Base-by-base conservation (phyloP, 23 tunicate species). In the Ascidia mentula region DNA sequence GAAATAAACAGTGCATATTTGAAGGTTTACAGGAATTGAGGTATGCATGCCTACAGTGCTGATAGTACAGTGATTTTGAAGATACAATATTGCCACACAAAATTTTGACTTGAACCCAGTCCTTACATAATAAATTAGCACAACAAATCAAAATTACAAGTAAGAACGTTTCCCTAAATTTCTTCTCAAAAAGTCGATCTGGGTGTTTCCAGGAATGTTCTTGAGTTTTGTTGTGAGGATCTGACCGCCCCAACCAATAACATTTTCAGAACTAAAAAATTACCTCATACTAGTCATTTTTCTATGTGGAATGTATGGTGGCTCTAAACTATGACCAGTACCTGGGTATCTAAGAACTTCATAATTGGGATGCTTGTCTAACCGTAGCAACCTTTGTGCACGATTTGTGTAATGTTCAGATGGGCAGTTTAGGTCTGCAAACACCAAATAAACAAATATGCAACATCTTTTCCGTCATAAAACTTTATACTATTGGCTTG, bases 181-280 rank as follows among this genome's bases (percentile, higher is more conserved):
- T 4, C 32, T 45, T 77, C 35, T 72, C 34, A 92, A 69, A 79
- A 87, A 92, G 6, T 70, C 17, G 20, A 92, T n/a, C 40, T 82
- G 78, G 46, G n/a, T 87, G 53, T 18, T n/a, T 34, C 97, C 97
- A 92, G 17, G 97, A 60, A 20, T 87, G 61, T 40, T 77, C 79
- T 82, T 92, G 97, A 13, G 97, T 92, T 36, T 69, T 60, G 40
- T 89, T 81, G 46, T 92, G 97, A 34, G 79, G 69, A 35, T 26
- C 34, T 31, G 40, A 34, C 9, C 74, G 74, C 24, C 97, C 97
- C 45, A 92, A 92, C 86, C 92, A 87, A 59, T 18, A 32, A 77
- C 7, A 2, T 18, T 31, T 22, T 77, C 45, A 77, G 45, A 40
- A 1, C 60, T 36, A 4, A 77, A 3, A 9, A 28, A n/a, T 45